Conservation (phyloP, 1,140 invertebrate genomes). For the Aphelenchoides fujianensis region DNA sequence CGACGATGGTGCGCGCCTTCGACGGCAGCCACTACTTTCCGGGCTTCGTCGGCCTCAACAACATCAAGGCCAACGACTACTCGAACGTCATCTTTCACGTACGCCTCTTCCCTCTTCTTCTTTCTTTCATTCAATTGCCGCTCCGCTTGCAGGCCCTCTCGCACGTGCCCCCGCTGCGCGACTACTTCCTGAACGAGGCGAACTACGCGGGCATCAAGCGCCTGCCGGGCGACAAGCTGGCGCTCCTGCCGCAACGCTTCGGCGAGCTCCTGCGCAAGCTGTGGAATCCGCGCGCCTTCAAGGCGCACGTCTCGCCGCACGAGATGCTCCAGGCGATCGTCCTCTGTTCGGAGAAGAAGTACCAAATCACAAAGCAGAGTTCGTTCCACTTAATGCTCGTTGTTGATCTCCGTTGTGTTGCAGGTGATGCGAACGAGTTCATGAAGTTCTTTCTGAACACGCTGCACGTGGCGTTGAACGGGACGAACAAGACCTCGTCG, state of each 20-base stretch:
- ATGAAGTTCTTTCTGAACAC: slow-evolving; percentile 93
- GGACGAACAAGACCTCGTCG: slow-evolving; percentile 71
- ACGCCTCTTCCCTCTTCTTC: slow-evolving; percentile 42
- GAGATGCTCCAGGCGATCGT: slow-evolving; percentile 99
- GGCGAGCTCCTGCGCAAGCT: slow-evolving; percentile 94
- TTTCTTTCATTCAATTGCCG: not conserved
- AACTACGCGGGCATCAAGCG: slow-evolving; percentile 84
- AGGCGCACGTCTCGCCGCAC: slow-evolving; percentile 97
- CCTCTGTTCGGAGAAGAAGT: slow-evolving; percentile 92
- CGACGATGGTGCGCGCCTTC: slow-evolving; percentile 86
- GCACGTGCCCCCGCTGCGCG: slow-evolving; percentile 85
- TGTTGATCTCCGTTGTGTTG: slow-evolving; percentile 27
- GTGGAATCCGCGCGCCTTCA: slow-evolving; percentile 98
- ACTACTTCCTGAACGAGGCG: slow-evolving; percentile 89
- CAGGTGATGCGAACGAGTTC: slow-evolving; percentile 93
- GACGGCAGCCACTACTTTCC: slow-evolving; percentile 94
- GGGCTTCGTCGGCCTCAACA: slow-evolving; percentile 82
- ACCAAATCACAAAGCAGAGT: slow-evolving; percentile 92
- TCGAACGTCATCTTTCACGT: slow-evolving; percentile 97
- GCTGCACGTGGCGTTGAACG: slow-evolving; percentile 81
- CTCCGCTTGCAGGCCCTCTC: slow-evolving; percentile 91
- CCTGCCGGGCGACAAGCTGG: slow-evolving; percentile 82
- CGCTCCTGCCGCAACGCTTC: slow-evolving; percentile 86
- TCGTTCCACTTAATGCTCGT: slow-evolving; percentile 20
- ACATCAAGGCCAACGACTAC: slow-evolving; percentile 99